Percentiles rank a stretch among this genome's conserved stretches.
phyloP scores from a whole-genome alignment of 2,797 vertebrate genomes.

The Lophotriccus pileatus region DNA sequence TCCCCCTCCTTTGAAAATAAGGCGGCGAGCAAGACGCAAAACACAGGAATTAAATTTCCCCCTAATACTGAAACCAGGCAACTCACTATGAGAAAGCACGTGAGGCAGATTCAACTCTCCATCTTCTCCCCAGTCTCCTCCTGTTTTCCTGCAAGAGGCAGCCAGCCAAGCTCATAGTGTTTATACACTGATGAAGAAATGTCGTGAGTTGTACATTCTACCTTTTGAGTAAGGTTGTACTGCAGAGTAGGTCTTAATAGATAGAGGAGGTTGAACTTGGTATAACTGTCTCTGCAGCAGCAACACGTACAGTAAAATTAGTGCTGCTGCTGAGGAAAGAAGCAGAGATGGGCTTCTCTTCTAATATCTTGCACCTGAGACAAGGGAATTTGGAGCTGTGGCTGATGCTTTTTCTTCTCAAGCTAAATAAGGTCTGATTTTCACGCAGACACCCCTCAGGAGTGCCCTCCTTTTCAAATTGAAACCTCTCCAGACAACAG shows the following conservation, averaged over 20 bases:
- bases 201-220: neutral
- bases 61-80: neutral
- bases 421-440: neutral
- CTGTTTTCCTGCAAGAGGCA: neutral
- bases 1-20: neutral
- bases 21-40: neutral
- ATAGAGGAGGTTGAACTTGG: neutral
- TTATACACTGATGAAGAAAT: neutral
- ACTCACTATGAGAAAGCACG: neutral
- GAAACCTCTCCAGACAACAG: neutral
- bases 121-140: neutral
- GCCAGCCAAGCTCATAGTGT: neutral
- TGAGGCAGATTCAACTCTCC: neutral
- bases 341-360: neutral
- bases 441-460: neutral
- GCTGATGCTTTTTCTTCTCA: neutral
- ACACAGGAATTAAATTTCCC: neutral
- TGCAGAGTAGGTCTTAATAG: neutral
- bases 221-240: neutral
- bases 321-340: neutral
- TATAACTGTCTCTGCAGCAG: neutral
- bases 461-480: neutral
- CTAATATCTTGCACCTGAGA: neutral
- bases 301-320: neutral
- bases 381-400: neutral